Conservation (phyloP, 2,888 invertebrate species). For the Caenorhabditis parvicauda region DNA sequence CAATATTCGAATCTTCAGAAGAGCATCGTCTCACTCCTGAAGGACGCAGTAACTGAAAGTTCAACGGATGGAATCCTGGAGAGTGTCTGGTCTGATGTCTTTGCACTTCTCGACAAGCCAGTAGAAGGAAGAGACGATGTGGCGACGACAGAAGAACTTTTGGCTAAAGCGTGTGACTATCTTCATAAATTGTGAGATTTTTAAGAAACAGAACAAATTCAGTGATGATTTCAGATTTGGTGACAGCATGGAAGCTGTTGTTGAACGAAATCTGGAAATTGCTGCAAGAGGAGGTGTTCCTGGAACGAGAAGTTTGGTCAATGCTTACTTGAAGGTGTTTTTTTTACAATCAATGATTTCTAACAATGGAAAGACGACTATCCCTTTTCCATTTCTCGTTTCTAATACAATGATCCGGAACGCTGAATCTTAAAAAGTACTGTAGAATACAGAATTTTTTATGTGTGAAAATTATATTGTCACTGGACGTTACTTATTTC, state of each 20-base stretch:
- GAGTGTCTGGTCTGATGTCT: slow-evolving; percentile 34
- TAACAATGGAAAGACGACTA: too few relatives aligned
- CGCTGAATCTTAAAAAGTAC: too few relatives aligned
- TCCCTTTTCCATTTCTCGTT: too few relatives aligned
- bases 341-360: too few relatives aligned
- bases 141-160: slow-evolving; percentile 25
- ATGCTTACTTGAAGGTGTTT: slow-evolving; percentile 54
- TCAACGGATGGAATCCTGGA: slow-evolving; percentile 27
- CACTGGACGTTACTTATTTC: too few relatives aligned
- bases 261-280: slow-evolving; percentile 46
- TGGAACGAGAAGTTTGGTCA: slow-evolving; percentile 47
- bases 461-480: too few relatives aligned
- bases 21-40: slow-evolving; percentile 29
- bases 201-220: background rate
- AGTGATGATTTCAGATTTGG: slow-evolving; percentile 17
- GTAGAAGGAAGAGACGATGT: slow-evolving; percentile 23
- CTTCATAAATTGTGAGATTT: slow-evolving; percentile 43
- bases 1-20: slow-evolving; percentile 11
- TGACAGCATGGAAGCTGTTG: slow-evolving; percentile 48
- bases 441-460: too few relatives aligned
- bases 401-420: too few relatives aligned
- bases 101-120: slow-evolving; percentile 22
- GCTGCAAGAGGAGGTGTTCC: slow-evolving; percentile 59
- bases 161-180: slow-evolving; percentile 39
- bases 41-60: slow-evolving; percentile 32